Conservation (phyloP, 2,797 vertebrate genomes). For the Acanthis flammea region DNA sequence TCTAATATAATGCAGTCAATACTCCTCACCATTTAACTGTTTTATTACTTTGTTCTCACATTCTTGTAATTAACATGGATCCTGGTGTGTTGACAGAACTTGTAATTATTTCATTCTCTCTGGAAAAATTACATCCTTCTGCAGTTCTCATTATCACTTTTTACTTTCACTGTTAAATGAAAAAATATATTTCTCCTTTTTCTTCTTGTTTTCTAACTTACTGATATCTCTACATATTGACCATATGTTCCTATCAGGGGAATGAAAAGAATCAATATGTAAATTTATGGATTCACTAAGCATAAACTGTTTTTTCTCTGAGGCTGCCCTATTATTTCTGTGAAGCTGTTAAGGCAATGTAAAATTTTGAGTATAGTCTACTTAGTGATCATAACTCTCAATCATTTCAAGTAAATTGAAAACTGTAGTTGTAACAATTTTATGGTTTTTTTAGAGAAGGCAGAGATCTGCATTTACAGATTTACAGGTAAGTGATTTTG, state of each 20-base stretch:
- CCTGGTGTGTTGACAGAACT: fast-evolving
- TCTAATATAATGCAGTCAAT: neutral
- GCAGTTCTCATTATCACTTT: neutral
- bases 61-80: neutral
- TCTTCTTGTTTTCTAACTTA: neutral
- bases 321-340: neutral
- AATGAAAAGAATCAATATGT: neutral
- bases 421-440: neutral
- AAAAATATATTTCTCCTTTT: neutral
- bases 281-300: neutral
- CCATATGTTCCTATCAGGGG: neutral
- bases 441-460: neutral
- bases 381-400: neutral
- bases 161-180: neutral
- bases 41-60: neutral
- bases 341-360: neutral
- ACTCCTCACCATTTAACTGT: neutral
- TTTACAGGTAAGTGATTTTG: neutral
- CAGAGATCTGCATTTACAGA: neutral
- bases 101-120: neutral
- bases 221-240: neutral
- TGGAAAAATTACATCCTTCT: neutral
- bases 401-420: neutral
- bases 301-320: neutral
- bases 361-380: neutral